phyloP scores from a whole-genome alignment of 2,113 vertebrate genomes.

The Megaceryle torquata region DNA sequence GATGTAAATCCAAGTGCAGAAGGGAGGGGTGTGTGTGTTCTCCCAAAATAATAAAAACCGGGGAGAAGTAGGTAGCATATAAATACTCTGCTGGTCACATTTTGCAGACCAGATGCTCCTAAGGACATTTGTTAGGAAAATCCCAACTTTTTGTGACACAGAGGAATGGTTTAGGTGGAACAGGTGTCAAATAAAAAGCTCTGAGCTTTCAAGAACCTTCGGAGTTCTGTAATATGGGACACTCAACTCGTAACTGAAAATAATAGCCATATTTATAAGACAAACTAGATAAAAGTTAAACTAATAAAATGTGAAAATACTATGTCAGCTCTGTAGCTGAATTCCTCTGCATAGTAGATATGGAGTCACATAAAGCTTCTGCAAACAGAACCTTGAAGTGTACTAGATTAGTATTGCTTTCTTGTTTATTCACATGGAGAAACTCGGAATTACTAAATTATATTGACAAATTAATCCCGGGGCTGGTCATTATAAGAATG shows the following conservation, averaged over 20 bases:
- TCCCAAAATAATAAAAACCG: neutral
- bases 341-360: neutral
- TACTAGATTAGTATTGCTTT: neutral
- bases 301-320: neutral
- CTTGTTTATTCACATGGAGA: neutral
- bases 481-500: neutral
- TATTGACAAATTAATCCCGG: neutral
- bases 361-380: neutral
- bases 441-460: neutral
- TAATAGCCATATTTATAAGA: neutral
- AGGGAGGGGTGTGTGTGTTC: too few species aligned
- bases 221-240: neutral
- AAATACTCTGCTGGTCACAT: accelerated
- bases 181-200: neutral
- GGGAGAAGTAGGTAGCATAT: accelerated
- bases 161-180: neutral
- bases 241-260: neutral
- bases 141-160: accelerated
- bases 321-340: neutral
- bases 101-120: neutral
- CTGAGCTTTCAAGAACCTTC: neutral
- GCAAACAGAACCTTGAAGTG: neutral
- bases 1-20: accelerated
- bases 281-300: neutral
- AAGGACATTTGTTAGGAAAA: neutral